phyloP scores from a whole-genome alignment of 1,140 invertebrate genomes.

The Drosophila mojavensis region DNA sequence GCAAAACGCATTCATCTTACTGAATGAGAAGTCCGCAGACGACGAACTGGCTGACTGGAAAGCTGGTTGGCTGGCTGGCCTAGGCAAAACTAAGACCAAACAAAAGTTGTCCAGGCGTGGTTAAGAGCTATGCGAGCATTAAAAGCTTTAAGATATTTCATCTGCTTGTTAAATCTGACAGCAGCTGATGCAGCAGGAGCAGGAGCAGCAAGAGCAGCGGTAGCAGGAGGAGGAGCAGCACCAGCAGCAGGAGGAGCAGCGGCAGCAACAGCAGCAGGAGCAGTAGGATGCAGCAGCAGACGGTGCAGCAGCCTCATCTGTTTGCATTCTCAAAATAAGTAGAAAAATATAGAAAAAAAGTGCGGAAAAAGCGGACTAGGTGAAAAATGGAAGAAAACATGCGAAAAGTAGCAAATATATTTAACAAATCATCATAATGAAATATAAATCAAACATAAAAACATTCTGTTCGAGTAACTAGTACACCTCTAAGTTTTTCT shows the following conservation, averaged over 20 bases:
- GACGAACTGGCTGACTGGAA: background rate
- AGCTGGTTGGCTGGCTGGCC: background rate
- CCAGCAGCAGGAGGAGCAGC: too few species aligned
- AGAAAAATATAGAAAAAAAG: too few species aligned
- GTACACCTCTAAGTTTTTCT: too few species aligned
- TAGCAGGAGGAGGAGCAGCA: too few species aligned
- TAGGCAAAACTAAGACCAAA: slow-evolving; percentile 43
- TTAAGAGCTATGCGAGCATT: slow-evolving; percentile 51
- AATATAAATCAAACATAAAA: too few species aligned
- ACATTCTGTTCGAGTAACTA: too few species aligned
- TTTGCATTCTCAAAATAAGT: slow-evolving; percentile 7
- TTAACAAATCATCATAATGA: too few species aligned
- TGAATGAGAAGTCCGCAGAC: slow-evolving; percentile 13
- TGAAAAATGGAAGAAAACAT: too few species aligned
- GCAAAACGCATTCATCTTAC: slow-evolving; percentile 79
- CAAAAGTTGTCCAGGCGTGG: slow-evolving; percentile 48
- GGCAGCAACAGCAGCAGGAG: too few species aligned
- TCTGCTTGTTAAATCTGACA: slow-evolving; percentile 15
- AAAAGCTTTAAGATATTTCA: slow-evolving; percentile 47
- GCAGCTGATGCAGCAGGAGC: slow-evolving; percentile 10
- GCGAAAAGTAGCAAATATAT: too few species aligned
- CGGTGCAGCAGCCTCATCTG: background rate
- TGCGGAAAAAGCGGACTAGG: too few species aligned
- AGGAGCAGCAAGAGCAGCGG: background rate
- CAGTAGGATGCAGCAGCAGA: too few species aligned